These are phyloP conservation scores for Myocastor coypus DNA, from an alignment of 2,113 vertebrate species.

Conservation along the genomic window DNA sequence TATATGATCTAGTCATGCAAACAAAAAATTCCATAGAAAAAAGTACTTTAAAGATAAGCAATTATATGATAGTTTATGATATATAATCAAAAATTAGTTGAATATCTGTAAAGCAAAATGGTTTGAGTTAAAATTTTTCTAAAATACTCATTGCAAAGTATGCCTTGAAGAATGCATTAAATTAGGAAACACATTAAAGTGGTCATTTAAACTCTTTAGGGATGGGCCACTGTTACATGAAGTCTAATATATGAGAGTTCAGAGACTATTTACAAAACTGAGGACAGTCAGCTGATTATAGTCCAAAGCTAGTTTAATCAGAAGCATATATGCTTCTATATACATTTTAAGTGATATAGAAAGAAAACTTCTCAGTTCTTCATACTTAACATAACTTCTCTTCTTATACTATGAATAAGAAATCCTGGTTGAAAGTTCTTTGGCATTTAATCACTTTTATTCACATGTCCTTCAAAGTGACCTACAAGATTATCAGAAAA, in stretches of 20 bases:
- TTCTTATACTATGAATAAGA: background rate
- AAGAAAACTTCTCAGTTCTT: background rate
- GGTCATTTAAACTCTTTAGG: background rate
- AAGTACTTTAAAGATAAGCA: background rate
- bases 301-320: background rate
- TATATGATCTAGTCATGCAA: background rate
- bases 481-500: background rate
- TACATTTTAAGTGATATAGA: background rate
- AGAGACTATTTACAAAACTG: background rate
- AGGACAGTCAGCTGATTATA: background rate
- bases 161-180: background rate
- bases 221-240: background rate
- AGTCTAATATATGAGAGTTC: fast-evolving
- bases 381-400: background rate
- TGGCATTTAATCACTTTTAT: background rate
- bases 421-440: background rate
- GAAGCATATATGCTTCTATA: background rate
- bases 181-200: background rate
- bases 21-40: background rate
- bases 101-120: background rate
- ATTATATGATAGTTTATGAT: background rate
- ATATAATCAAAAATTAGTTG: background rate
- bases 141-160: background rate
- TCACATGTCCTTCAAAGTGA: background rate
- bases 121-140: background rate